phyloP scores from a whole-genome alignment of 2,113 vertebrate species.

The Ctenomys sociabilis region DNA sequence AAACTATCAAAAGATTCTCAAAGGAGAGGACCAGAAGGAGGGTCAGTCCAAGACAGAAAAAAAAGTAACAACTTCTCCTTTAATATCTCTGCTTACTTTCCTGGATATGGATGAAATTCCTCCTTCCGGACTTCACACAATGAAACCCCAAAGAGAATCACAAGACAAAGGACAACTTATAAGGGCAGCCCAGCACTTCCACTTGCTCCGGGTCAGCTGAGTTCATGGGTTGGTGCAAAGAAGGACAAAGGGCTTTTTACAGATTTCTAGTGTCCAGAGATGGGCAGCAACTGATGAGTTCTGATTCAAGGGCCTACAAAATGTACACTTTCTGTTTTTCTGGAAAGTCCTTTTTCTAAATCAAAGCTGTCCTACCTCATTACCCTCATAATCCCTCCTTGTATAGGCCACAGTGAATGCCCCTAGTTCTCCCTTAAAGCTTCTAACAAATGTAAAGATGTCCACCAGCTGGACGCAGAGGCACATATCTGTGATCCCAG shows the following conservation, averaged over 20 bases:
- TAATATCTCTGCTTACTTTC: neutral
- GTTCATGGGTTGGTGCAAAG: conserved; percentile 61
- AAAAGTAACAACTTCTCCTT: conserved; percentile 7
- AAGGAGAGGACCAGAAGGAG: neutral
- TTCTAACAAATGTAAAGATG: conserved; percentile 34
- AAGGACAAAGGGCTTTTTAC: conserved; percentile 72
- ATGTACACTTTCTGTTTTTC: conserved; percentile 21
- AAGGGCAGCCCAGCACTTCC: conserved; percentile 52
- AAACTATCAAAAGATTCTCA: no score
- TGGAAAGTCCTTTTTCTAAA: conserved; percentile 43
- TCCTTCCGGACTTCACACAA: conserved; percentile 68
- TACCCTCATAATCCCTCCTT: neutral
- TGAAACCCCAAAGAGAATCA: conserved; percentile 33
- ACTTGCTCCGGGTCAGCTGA: conserved; percentile 64
- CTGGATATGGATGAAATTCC: conserved; percentile 16
- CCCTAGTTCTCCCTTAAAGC: neutral
- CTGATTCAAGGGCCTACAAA: conserved; percentile 25
- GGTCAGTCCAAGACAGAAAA: conserved; percentile 20
- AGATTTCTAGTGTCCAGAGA: conserved; percentile 44
- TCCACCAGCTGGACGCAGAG: neutral
- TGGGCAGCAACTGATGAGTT: conserved; percentile 58
- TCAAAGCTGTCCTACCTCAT: neutral
- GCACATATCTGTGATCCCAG: neutral
- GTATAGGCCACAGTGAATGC: neutral
- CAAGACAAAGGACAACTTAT: conserved; percentile 70